These are phyloP conservation scores for Conus canariensis DNA, from an alignment of 2,888 invertebrate species.

Conservation along the genomic window DNA sequence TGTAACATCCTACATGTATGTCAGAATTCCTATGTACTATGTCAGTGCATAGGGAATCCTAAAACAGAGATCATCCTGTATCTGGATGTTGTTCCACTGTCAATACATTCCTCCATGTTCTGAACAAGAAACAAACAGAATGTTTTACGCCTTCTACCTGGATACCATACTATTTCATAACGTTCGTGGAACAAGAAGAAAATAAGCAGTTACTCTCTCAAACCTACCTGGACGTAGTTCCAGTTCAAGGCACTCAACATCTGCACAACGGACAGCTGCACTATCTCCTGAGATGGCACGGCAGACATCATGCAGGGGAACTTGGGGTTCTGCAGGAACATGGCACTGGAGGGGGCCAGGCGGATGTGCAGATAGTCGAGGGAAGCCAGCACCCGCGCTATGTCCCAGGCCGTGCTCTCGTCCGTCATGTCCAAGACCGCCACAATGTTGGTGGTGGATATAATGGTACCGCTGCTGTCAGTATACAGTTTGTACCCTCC, in stretches of 20 bases:
- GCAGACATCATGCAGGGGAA: slow-evolving; percentile 67
- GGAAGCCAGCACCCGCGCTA: slow-evolving; percentile 78
- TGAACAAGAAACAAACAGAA: no score
- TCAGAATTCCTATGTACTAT: no score
- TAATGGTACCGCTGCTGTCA: slow-evolving; percentile 53
- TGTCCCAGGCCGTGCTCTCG: slow-evolving; percentile 24
- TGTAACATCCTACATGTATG: no score
- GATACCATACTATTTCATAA: no score
- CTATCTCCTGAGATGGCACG: slow-evolving; percentile 62
- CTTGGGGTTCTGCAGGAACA: slow-evolving; percentile 49
- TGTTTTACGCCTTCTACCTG: no score
- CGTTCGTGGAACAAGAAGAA: no score
- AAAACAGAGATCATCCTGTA: no score
- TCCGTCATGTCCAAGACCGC: slow-evolving; percentile 61
- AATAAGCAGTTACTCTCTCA: not conserved
- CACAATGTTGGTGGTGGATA: slow-evolving; percentile 63
- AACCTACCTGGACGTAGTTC: slow-evolving; percentile 75
- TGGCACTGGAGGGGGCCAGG: slow-evolving; percentile 56
- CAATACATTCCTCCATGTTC: no score
- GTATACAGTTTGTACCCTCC: slow-evolving; percentile 57
- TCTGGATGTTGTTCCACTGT: no score
- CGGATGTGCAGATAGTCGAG: slow-evolving; percentile 81
- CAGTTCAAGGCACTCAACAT: slow-evolving; percentile 75
- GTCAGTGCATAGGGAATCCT: no score
- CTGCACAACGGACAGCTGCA: slow-evolving; percentile 70